Evolutionary conservation across 2,888 invertebrate species (phyloP).

Genomic region (Colletes collaris): DNA sequence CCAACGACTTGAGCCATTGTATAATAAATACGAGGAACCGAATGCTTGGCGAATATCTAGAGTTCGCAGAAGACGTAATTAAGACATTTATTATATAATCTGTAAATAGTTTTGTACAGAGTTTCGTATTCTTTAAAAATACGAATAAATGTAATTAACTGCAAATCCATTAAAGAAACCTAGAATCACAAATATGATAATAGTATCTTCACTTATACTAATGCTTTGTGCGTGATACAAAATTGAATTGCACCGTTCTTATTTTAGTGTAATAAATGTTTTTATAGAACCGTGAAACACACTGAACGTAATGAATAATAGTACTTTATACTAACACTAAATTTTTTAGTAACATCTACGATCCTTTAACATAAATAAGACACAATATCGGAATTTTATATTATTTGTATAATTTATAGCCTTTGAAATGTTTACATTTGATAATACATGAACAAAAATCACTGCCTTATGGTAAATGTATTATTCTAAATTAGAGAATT

Average conservation of each 20-base stretch:
- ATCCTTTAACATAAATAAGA: slow-evolving; percentile 7
- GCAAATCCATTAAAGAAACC: slow-evolving; percentile 10
- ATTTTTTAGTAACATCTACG: slow-evolving; percentile 1
- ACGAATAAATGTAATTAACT: slow-evolving; percentile 10
- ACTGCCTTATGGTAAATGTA: slow-evolving; percentile 2
- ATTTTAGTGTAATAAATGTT: background rate
- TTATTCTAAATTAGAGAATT: slow-evolving; percentile 10
- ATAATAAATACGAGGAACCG: slow-evolving; percentile 99
- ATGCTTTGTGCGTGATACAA: slow-evolving; percentile 19
- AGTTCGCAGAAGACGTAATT: slow-evolving; percentile 94
- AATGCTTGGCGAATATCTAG: slow-evolving; percentile 99
- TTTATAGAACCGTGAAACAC: slow-evolving; percentile 12
- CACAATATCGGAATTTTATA: slow-evolving; percentile 1
- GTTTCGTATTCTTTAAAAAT: slow-evolving; percentile 22
- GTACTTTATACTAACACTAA: slow-evolving; percentile 11
- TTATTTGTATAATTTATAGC: slow-evolving; percentile 16
- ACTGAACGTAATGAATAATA: slow-evolving; percentile 14
- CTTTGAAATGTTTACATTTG: slow-evolving; percentile 24
- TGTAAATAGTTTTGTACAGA: slow-evolving; percentile 64
- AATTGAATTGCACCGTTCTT: slow-evolving; percentile 7
- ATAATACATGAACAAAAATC: slow-evolving; percentile 6
- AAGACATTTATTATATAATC: slow-evolving; percentile 73
- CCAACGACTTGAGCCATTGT: slow-evolving; percentile 97
- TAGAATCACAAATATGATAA: background rate
- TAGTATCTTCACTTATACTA: slow-evolving; percentile 2